phyloP scores from a whole-genome alignment of 2,797 vertebrate genomes.

The Chanos chanos region DNA sequence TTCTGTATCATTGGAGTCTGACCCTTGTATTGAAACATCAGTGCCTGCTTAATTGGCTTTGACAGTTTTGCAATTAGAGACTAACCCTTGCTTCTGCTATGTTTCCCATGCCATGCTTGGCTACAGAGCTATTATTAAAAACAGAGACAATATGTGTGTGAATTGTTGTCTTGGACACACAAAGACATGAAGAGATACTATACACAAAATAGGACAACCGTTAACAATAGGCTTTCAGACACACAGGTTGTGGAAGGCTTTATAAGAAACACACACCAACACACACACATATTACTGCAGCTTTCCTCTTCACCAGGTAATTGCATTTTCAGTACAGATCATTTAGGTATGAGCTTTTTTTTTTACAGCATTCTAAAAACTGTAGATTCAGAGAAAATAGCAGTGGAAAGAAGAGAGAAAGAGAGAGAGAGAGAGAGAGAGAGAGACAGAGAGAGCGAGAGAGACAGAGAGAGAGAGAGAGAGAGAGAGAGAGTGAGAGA shows the following conservation, averaged over 20 bases:
- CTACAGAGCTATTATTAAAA: constrained; percentile 28
- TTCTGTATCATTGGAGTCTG: constrained; percentile 12
- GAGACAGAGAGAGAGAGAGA: too few relatives aligned
- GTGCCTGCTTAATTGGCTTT: constrained; percentile 31
- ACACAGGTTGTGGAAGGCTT: constrained; percentile 47
- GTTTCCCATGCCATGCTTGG: neutral
- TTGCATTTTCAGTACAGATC: constrained; percentile 1
- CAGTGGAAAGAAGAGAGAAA: too few relatives aligned
- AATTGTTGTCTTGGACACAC: neutral
- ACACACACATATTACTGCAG: too few relatives aligned
- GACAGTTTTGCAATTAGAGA: constrained; percentile 29
- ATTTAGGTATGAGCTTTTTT: too few relatives aligned
- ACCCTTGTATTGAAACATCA: constrained; percentile 26
- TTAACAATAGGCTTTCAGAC: constrained; percentile 36
- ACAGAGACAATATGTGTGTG: constrained; percentile 18
- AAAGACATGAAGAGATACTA: constrained; percentile 37
- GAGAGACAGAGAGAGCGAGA: too few relatives aligned
- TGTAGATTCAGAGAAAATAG: too few relatives aligned
- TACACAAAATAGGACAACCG: constrained; percentile 51
- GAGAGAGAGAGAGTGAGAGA: constrained; percentile 6
- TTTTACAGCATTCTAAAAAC: too few relatives aligned
- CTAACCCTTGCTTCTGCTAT: constrained; percentile 1
- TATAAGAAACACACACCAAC: constrained; percentile 24
- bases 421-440: too few relatives aligned
- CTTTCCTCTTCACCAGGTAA: too few relatives aligned